Base-by-base conservation (phyloP, 53 echinoderm and acorn worm genomes). In the Temnopleurus reevesii region DNA sequence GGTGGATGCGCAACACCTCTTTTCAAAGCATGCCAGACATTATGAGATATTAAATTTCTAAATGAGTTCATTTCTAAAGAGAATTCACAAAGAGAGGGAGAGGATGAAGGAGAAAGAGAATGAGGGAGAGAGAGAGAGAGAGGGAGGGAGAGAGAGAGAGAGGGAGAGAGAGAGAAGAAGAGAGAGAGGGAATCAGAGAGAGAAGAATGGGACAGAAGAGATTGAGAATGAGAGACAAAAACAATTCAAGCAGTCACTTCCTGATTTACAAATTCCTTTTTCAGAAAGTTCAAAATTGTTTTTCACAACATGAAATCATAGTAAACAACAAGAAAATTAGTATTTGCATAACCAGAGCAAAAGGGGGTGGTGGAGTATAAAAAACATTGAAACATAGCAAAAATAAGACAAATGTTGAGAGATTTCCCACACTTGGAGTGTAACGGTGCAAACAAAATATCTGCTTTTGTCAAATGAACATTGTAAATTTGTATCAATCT, bases 161-260 rank as follows among this genome's bases (percentile, higher is more conserved):
- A 51, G 53, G 15, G 53, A 51, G 53, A 51, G 53, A 51, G 53
- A 51, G 53, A 51, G 53, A 51, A 15, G 15, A 15, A 51, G 53
- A 51, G 15, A 10, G 53, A 51, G 53, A 51, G 53, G 15, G 53
- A 51, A 15, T 10, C 8, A 51, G 53, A 51, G 53, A 51, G 8
- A 51, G 8, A 15, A 15, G 53, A 15, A 15, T 8, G 45, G 31
- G 18, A 8, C 77, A 38, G 34, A 2, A 41, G 19, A 21, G 12
- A 23, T 71, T 79, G 28, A 30, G 46, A n/a, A 29, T 15, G 3
- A 2, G 49, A 79, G 79, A 15, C 15, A 79, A 13, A n/a, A 49
- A 26, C 17, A 47, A 79, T 79, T 79, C 18, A 79, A 25, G 24
- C 0, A 47, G 79, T 79, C 49, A 79, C 79, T 79, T 79, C 79